These are phyloP conservation scores for Mionectes olivaceus DNA, from an alignment of 2,797 vertebrate species.

Conservation along the genomic window DNA sequence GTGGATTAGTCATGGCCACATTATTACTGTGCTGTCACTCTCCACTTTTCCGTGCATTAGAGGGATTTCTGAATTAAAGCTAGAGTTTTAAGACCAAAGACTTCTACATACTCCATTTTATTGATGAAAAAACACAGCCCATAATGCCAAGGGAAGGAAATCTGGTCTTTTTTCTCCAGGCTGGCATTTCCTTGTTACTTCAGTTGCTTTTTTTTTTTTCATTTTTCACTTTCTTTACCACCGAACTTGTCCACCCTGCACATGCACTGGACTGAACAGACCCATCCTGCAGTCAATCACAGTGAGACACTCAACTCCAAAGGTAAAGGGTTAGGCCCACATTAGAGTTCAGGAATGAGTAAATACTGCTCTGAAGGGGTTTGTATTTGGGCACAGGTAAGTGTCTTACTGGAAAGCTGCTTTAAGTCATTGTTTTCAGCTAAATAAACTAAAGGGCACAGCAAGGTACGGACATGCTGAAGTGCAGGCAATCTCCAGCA, in stretches of 20 bases:
- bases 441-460: conserved; percentile 8
- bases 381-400: not conserved
- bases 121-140: not conserved
- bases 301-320: not conserved
- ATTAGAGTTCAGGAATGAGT: not conserved
- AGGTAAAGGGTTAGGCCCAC: not conserved
- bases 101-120: not conserved
- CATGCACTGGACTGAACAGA: not conserved
- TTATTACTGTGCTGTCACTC: not conserved
- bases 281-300: not conserved
- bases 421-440: conserved; percentile 4
- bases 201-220: not conserved
- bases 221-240: not conserved
- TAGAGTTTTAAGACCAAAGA: not conserved
- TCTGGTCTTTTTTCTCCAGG: not conserved
- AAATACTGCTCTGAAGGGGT: not conserved
- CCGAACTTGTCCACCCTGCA: not conserved
- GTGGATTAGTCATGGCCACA: not conserved
- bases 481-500: not conserved
- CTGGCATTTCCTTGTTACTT: not conserved
- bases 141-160: not conserved
- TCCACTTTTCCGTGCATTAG: not conserved
- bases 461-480: not conserved
- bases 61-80: not conserved
- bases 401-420: not conserved